Conservation (phyloP, 1,140 invertebrate genomes). For the Bombus pascuorum region DNA sequence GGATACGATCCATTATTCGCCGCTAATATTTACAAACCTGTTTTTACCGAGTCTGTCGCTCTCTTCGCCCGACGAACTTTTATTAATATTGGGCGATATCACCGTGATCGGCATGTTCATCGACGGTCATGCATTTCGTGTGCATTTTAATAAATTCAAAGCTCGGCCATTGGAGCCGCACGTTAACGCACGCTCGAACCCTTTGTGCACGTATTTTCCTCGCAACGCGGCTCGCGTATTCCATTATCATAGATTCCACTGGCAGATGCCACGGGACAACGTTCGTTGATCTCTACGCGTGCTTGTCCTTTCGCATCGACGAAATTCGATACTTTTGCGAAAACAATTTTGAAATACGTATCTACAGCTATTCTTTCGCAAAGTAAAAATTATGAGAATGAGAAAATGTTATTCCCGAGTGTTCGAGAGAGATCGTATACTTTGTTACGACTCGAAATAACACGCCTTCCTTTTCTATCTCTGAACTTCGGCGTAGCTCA, state of each 20-base stretch:
- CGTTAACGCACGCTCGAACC: constrained; percentile 9
- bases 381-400: too few relatives aligned
- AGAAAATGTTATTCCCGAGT: background rate
- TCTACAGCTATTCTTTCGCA: too few relatives aligned
- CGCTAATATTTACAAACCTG: constrained; percentile 16
- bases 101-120: background rate
- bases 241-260: constrained; percentile 50
- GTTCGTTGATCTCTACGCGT: background rate
- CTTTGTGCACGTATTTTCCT: constrained; percentile 37
- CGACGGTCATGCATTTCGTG: background rate
- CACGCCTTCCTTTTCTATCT: background rate
- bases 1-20: constrained; percentile 8
- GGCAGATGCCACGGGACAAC: constrained; percentile 15
- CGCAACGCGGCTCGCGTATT: background rate
- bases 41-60: background rate
- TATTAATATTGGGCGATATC: constrained; percentile 24
- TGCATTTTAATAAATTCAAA: constrained; percentile 49
- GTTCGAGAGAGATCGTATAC: background rate
- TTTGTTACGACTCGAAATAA: background rate
- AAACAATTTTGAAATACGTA: background rate
- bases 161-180: background rate
- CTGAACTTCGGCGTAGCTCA: background rate
- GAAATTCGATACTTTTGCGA: background rate
- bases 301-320: constrained; percentile 10
- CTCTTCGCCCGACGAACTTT: constrained; percentile 2